Percentiles rank a stretch among this genome's conserved stretches.
Conservation (phyloP, 2,113 vertebrate species). For the Trichechus manatus region DNA sequence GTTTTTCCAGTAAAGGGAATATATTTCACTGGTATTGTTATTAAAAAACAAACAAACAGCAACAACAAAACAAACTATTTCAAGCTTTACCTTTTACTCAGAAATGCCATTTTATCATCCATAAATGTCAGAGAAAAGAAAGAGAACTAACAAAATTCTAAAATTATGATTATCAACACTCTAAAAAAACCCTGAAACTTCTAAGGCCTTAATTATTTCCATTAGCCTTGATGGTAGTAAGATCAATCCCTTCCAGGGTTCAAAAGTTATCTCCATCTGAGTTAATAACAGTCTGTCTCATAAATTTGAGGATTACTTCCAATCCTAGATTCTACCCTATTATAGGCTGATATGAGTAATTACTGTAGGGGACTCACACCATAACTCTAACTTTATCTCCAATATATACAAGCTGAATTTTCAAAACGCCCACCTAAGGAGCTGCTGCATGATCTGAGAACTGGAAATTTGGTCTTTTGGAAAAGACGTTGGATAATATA, state of each 20-base stretch:
- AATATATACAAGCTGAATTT: not conserved
- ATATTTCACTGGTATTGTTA: not conserved
- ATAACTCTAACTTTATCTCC: not conserved
- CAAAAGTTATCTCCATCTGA: not conserved
- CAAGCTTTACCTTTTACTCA: not conserved
- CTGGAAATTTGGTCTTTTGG: not conserved
- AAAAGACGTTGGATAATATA: not conserved
- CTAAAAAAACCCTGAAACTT: not conserved
- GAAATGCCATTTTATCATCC: not conserved
- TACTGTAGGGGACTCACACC: not conserved
- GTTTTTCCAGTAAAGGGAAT: not conserved
- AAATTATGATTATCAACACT: not conserved
- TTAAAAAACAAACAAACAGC: not conserved
- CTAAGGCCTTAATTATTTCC: not conserved
- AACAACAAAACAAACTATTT: not conserved
- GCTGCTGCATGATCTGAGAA: not conserved
- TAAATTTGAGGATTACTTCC: not conserved
- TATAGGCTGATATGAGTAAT: not conserved
- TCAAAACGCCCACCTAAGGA: not conserved
- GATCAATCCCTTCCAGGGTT: not conserved
- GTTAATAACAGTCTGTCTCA: not conserved
- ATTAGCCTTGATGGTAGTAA: not conserved
- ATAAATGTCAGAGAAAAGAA: not conserved
- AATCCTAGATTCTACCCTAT: not conserved
- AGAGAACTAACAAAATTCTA: not conserved